phyloP scores from a whole-genome alignment of 2,797 vertebrate species.

The Sciurus carolinensis region DNA sequence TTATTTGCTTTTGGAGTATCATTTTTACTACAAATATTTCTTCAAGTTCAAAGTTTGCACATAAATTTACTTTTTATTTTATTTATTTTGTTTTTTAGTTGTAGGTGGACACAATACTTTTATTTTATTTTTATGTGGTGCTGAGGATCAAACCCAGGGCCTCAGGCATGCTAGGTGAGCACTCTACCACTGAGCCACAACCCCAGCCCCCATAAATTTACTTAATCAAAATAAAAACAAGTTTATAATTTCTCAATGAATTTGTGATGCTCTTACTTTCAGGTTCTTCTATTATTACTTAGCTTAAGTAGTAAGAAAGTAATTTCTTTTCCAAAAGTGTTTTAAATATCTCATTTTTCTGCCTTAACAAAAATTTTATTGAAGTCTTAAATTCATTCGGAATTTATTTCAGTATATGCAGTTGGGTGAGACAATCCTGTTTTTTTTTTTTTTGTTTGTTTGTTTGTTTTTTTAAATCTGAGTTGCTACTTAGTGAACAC shows the following conservation, averaged over 20 bases:
- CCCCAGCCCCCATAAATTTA: background rate
- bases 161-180: too few species aligned
- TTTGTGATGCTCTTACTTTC: background rate
- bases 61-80: background rate
- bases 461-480: background rate
- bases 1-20: background rate
- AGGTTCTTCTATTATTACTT: background rate
- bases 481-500: background rate
- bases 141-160: too few species aligned
- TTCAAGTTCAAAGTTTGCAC: background rate
- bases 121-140: too few species aligned
- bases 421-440: background rate
- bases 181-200: too few species aligned
- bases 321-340: conserved; percentile 17
- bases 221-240: conserved; percentile 10
- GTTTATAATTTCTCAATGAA: background rate
- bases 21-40: background rate
- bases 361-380: background rate
- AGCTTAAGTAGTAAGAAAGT: background rate
- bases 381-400: background rate
- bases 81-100: too few species aligned
- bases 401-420: background rate
- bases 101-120: too few species aligned
- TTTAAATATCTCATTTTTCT: conserved; percentile 22
- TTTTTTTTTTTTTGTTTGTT: background rate